Conservation (phyloP, 2,888 invertebrate species). For the Lasioglossum calceatum region DNA sequence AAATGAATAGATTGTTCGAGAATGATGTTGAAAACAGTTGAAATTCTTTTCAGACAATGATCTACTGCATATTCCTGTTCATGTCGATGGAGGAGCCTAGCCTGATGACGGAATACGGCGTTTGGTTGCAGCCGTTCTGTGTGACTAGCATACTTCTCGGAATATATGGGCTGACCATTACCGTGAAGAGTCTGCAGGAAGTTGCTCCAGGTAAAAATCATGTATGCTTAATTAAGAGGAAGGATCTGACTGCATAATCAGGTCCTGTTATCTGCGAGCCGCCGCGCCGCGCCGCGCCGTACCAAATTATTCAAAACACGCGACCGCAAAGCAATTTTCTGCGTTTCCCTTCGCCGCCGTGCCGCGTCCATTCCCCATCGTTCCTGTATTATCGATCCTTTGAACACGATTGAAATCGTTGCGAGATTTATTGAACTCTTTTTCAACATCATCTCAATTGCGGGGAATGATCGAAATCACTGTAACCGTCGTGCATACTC, state of each 20-base stretch:
- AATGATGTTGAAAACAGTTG: neutral
- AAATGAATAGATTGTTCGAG: too few species aligned
- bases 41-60: constrained; percentile 72
- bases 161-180: constrained; percentile 89
- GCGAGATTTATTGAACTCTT: neutral
- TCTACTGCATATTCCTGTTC: constrained; percentile 76
- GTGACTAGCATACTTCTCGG: constrained; percentile 88
- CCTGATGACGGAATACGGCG: constrained; percentile 73
- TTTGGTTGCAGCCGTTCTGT: constrained; percentile 88
- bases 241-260: constrained; percentile 27
- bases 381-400: neutral
- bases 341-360: neutral
- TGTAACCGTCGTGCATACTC: neutral
- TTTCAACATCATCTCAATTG: neutral
- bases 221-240: constrained; percentile 43
- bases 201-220: constrained; percentile 79
- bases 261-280: constrained; percentile 26
- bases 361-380: neutral
- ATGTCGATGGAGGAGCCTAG: constrained; percentile 77
- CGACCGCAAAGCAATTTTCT: constrained; percentile 34
- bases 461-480: neutral
- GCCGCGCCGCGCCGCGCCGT: neutral
- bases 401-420: neutral
- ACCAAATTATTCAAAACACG: constrained; percentile 35
- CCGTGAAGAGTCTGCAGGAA: constrained; percentile 86